Conservation (phyloP, 1,140 invertebrate genomes). For the Chironomus tepperi region DNA sequence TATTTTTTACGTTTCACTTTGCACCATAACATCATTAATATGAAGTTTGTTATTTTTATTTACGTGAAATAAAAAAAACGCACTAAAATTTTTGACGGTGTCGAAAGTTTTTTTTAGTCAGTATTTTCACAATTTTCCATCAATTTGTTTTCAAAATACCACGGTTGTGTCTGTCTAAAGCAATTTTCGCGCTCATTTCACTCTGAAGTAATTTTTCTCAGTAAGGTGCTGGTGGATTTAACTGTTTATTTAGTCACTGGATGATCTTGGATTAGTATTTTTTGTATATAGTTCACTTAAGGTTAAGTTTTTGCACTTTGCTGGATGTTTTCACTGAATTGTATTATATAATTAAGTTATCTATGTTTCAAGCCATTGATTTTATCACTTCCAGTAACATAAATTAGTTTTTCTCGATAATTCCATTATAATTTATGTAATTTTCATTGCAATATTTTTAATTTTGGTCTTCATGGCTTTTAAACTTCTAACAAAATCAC, state of each 20-base stretch:
- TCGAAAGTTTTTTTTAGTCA: not conserved
- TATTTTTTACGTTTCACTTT: slow-evolving; percentile 14
- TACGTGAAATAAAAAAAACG: not conserved
- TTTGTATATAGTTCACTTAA: too few species aligned
- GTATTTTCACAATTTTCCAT: slow-evolving; percentile 5
- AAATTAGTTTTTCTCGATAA: not conserved
- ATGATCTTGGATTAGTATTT: too few species aligned
- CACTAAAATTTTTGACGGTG: not conserved
- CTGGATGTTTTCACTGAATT: too few species aligned
- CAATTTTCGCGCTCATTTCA: slow-evolving; percentile 10
- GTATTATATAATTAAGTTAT: not conserved
- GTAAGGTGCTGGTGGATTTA: too few species aligned
- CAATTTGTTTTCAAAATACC: not conserved
- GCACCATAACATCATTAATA: not conserved
- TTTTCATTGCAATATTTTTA: too few species aligned
- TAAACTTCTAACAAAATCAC: not conserved
- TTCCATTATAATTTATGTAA: not conserved
- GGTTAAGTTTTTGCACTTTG: too few species aligned
- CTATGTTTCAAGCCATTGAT: not conserved
- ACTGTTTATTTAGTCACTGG: too few species aligned
- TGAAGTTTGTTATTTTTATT: too few species aligned
- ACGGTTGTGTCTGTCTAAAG: not conserved
- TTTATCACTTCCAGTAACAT: too few species aligned
- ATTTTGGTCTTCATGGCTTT: too few species aligned
- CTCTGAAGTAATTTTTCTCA: not conserved